Percentiles rank a stretch among this genome's conserved stretches.
Evolutionary conservation across 2,113 vertebrate species (phyloP).

Genomic region (Trematocara variabile): DNA sequence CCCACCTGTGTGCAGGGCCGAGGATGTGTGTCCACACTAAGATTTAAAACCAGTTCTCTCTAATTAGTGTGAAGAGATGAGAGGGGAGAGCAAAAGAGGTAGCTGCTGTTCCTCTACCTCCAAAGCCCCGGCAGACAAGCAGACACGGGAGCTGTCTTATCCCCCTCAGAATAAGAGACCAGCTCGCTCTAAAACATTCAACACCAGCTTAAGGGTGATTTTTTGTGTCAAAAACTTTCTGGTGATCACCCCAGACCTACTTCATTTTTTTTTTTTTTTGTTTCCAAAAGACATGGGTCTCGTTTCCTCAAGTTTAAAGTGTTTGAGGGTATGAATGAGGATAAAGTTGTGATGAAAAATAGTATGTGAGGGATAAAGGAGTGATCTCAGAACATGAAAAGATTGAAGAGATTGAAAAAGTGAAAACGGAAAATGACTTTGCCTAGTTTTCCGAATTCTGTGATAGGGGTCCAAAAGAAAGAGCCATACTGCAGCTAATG

Average conservation of each 20-base stretch:
- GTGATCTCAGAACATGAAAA: slow-evolving; percentile 43
- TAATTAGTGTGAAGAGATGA: slow-evolving; percentile 67
- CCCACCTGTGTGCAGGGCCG: slow-evolving; percentile 1
- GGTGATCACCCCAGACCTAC: slow-evolving; percentile 44
- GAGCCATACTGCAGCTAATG: slow-evolving; percentile 35
- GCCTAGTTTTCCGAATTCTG: slow-evolving; percentile 24
- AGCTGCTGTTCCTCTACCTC: slow-evolving; percentile 31
- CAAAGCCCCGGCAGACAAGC: slow-evolving; percentile 54
- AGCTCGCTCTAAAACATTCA: slow-evolving; percentile 61
- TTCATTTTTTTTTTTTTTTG: neutral
- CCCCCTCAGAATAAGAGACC: slow-evolving; percentile 37
- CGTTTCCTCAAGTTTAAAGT: slow-evolving; percentile 57
- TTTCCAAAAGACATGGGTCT: slow-evolving; percentile 8
- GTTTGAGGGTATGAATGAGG: slow-evolving; percentile 54
- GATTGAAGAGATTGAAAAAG: slow-evolving; percentile 38
- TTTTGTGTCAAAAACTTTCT: slow-evolving; percentile 58
- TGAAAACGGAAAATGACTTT: slow-evolving; percentile 45
- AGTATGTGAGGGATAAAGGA: slow-evolving; percentile 38
- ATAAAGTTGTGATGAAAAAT: slow-evolving; percentile 66
- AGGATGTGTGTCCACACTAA: slow-evolving; percentile 24
- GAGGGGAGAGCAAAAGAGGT: slow-evolving; percentile 51
- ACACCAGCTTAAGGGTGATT: slow-evolving; percentile 59
- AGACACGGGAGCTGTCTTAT: slow-evolving; percentile 50
- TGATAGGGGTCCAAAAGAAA: slow-evolving; percentile 32
- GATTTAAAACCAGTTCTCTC: slow-evolving; percentile 41